Evolutionary conservation across 2,888 invertebrate species (phyloP).

Genomic region (Incurvaria masculella): DNA sequence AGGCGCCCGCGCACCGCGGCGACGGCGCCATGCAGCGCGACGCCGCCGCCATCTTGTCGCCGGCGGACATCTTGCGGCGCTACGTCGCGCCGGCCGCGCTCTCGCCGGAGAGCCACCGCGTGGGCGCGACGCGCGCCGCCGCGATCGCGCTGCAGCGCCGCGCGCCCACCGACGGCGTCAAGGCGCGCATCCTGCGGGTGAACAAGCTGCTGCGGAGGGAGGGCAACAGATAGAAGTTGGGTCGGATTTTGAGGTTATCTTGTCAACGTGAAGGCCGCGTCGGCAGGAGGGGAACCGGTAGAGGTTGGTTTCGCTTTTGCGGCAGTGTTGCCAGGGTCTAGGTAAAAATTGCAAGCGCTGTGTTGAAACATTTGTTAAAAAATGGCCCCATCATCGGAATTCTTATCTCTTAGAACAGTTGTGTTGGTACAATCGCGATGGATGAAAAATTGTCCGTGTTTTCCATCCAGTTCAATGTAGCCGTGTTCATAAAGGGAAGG

Average conservation of each 20-base stretch:
- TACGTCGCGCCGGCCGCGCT: slow-evolving; percentile 45
- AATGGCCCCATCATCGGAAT: too few relatives aligned
- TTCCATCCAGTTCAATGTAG: too few relatives aligned
- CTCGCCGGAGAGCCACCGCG: slow-evolving; percentile 41
- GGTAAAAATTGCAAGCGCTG: too few relatives aligned
- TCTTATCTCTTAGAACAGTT: too few relatives aligned
- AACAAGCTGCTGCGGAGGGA: slow-evolving; percentile 41
- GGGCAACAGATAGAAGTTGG: slow-evolving; percentile 42
- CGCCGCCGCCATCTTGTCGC: slow-evolving; percentile 45
- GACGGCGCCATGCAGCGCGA: slow-evolving; percentile 43
- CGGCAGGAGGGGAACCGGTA: too few relatives aligned
- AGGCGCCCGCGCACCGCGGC: slow-evolving; percentile 20
- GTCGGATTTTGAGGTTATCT: slow-evolving; percentile 7
- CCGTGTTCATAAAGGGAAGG: too few relatives aligned
- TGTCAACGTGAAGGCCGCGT: slow-evolving; percentile 16
- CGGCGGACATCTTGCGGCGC: slow-evolving; percentile 32
- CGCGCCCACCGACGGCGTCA: slow-evolving; percentile 39
- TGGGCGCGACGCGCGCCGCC: slow-evolving; percentile 41
- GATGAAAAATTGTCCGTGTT: too few relatives aligned
- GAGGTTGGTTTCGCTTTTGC: too few relatives aligned
- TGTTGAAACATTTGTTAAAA: too few relatives aligned
- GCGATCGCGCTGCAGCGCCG: slow-evolving; percentile 33
- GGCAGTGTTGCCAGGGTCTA: too few relatives aligned
- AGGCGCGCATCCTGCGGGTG: slow-evolving; percentile 40
- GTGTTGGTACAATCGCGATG: too few relatives aligned